A percentile compares a stretch with the other conserved stretches of the same genome.
Evolutionary conservation across 2,888 invertebrate species (phyloP).

Genomic region (Leptopilina syphax): DNA sequence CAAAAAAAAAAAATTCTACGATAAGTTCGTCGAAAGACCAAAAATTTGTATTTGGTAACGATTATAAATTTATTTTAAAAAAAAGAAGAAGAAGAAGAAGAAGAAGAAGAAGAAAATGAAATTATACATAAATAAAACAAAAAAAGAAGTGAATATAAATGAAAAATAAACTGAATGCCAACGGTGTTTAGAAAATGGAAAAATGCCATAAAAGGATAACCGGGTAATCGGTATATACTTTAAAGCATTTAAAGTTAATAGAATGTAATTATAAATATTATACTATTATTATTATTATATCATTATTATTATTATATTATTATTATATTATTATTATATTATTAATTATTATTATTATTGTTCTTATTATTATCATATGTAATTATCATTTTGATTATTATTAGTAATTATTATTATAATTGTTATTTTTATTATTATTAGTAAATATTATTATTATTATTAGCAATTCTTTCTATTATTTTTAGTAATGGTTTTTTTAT

Average conservation of each 20-base stretch:
- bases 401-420: no score
- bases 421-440: no score
- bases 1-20: not conserved
- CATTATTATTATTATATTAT: slow-evolving; percentile 51
- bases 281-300: slow-evolving; percentile 36
- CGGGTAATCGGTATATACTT: slow-evolving; percentile 44
- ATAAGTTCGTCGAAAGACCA: slow-evolving; percentile 34
- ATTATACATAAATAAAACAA: not conserved
- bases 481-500: no score
- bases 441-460: no score
- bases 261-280: slow-evolving; percentile 53
- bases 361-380: no score
- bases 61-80: not conserved
- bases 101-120: not conserved
- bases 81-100: not conserved
- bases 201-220: slow-evolving; percentile 46
- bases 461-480: no score
- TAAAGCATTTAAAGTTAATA: slow-evolving; percentile 55
- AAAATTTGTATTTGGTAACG: slow-evolving; percentile 15
- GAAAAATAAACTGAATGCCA: slow-evolving; percentile 23
- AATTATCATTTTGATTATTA: no score
- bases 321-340: slow-evolving; percentile 10
- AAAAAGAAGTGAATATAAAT: slow-evolving; percentile 34
- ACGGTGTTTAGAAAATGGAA: slow-evolving; percentile 41
- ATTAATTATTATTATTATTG: no score